Base-by-base conservation (phyloP, 1,140 invertebrate genomes). In the Agrilus planipennis region DNA sequence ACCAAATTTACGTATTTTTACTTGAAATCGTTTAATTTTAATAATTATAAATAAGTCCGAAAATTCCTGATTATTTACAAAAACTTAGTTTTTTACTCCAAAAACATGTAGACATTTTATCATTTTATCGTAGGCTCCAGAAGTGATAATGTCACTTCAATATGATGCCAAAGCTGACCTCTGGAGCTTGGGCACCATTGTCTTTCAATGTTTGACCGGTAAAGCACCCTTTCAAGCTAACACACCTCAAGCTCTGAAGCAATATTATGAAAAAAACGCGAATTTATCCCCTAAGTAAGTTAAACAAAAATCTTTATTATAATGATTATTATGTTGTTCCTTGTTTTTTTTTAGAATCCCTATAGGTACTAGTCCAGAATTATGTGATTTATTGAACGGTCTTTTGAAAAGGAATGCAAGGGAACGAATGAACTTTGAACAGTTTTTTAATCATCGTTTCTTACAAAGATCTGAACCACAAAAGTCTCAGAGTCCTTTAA, bases 91-190 rank as follows among this genome's bases (percentile, higher is more conserved):
- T 25, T 25, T 25, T 25, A 7, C n/a, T 7, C 6, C n/a, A n/a
- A 25, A 25, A 25, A 25, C n/a, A n/a, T n/a, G n/a, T n/a, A n/a
- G n/a, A n/a, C n/a, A n/a, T n/a, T n/a, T n/a, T 31, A 31, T 7
- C 11, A 16, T 23, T 4, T 50, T 39, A 40, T 46, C 62, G 63
- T 62, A 88, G 84, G 93, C 93, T 20, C 93, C 94, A 1, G 94
- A 99, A 76, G 95, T 99, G 22, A 98, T 99, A 50, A 98, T 99
- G 94, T 97, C 93, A 2, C 67, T 94, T 34, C 89, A 97, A 59
- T 99, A 99, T 63, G 90, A 96, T 69, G 92, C 92, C 11, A 99
- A 99, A 70, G 96, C 95, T 28, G 95, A 99, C 69, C 70, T 99
- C 40, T 99, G 95, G 95, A 96, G 91, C 46, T 73, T 99, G 46